phyloP scores from a whole-genome alignment of 2,888 invertebrate species.

The Masnerella sp. region DNA sequence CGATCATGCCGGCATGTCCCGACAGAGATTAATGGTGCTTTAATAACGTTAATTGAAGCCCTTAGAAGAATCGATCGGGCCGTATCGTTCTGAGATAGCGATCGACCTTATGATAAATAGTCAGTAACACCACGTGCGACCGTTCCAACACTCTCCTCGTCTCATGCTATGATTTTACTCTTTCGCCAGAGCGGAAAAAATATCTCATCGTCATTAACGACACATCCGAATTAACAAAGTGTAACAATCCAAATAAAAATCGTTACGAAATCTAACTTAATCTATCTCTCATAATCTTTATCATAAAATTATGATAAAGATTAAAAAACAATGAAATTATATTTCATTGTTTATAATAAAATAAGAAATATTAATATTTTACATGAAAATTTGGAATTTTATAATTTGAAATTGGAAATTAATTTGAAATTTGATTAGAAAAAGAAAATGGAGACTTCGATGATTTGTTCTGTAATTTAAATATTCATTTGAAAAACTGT shows the following conservation, averaged over 20 bases:
- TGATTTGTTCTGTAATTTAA: too few species aligned
- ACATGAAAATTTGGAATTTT: too few species aligned
- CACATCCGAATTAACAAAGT: slow-evolving; percentile 20
- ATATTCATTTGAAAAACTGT: too few species aligned
- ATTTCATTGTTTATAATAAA: too few species aligned
- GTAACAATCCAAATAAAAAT: slow-evolving; percentile 22
- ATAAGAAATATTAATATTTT: too few species aligned
- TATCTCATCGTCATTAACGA: slow-evolving; percentile 36
- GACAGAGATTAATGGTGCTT: slow-evolving; percentile 75
- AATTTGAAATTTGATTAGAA: too few species aligned
- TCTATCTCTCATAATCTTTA: too few species aligned
- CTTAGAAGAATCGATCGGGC: slow-evolving; percentile 75
- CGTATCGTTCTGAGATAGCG: slow-evolving; percentile 75
- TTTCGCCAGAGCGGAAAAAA: slow-evolving; percentile 21
- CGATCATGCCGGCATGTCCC: slow-evolving; percentile 70
- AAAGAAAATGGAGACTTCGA: too few species aligned
- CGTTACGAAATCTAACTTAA: too few species aligned
- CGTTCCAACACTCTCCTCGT: slow-evolving; percentile 71
- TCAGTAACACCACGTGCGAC: slow-evolving; percentile 76
- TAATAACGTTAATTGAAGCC: slow-evolving; percentile 77
- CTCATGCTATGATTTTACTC: slow-evolving; percentile 48
- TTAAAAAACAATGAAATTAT: too few species aligned
- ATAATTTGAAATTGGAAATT: too few species aligned
- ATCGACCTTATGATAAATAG: slow-evolving; percentile 77
- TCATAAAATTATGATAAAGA: too few species aligned